Percentiles rank a stretch among this genome's conserved stretches.
phyloP scores from a whole-genome alignment of 2,113 vertebrate genomes.

The Nymphicus hollandicus region DNA sequence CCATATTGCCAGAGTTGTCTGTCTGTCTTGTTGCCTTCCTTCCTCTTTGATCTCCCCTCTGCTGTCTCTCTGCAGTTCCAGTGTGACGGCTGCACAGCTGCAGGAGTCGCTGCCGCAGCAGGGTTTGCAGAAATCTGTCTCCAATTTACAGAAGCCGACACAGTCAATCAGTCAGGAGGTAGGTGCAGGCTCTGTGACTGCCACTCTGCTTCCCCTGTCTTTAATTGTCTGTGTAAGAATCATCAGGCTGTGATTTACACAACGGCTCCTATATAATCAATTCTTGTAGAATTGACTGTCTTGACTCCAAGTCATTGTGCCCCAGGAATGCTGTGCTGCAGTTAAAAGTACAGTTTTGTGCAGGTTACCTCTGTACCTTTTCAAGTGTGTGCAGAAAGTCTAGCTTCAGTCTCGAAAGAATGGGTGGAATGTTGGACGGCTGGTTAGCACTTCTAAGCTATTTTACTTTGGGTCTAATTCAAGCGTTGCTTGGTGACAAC shows the following conservation, averaged over 20 bases:
- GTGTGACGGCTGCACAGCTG: conserved; percentile 92
- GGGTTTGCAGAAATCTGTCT: conserved; percentile 99
- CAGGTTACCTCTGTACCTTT: neutral
- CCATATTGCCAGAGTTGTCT: neutral
- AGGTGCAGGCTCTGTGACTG: neutral
- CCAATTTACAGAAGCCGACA: conserved; percentile 97
- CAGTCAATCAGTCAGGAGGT: conserved; percentile 93
- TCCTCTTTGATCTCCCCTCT: neutral
- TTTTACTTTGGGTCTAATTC: neutral
- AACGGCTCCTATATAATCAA: neutral
- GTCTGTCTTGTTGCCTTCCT: neutral
- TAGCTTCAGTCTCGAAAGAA: neutral
- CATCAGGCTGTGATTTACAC: neutral
- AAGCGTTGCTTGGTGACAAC: neutral
- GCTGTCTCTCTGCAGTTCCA: conserved; percentile 81
- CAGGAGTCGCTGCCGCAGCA: conserved; percentile 96
- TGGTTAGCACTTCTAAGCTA: neutral
- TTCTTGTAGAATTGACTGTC: neutral
- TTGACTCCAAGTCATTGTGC: neutral
- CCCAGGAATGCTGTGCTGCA: neutral
- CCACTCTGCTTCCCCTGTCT: neutral
- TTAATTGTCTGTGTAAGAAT: neutral
- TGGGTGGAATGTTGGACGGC: neutral
- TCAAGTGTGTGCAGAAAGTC: neutral
- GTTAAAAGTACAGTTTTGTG: neutral